Percentiles rank a stretch among this genome's conserved stretches.
Evolutionary conservation across 2,113 vertebrate genomes (phyloP).

Genomic region (Stegostoma tigrinum): DNA sequence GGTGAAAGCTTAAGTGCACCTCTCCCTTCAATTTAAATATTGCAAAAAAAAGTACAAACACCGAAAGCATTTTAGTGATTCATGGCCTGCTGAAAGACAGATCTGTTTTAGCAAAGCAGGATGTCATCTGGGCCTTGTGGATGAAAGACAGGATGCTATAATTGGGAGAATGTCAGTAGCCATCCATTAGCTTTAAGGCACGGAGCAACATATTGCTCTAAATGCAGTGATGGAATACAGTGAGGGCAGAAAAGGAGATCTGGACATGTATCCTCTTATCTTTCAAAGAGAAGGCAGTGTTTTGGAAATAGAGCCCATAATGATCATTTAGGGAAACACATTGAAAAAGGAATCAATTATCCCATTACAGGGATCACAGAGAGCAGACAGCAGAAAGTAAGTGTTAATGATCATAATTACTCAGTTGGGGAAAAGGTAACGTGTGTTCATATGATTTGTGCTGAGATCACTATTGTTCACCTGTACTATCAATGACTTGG

Average conservation of each 20-base stretch:
- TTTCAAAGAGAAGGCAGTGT: slow-evolving; percentile 5
- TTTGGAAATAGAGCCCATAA: slow-evolving; percentile 32
- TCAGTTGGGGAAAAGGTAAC: neutral
- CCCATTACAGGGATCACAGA: neutral
- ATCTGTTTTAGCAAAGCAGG: neutral
- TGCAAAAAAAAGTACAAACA: neutral
- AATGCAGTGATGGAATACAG: neutral
- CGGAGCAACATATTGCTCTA: neutral
- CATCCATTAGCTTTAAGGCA: neutral
- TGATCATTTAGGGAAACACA: slow-evolving; percentile 27
- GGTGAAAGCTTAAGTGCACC: neutral
- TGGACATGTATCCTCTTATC: neutral
- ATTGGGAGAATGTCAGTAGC: slow-evolving; percentile 12
- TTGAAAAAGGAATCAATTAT: neutral
- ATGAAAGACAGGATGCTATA: neutral
- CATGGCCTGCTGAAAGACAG: neutral
- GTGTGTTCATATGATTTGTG: neutral
- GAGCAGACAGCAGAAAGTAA: neutral
- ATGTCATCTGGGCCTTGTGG: neutral
- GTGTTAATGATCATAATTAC: neutral
- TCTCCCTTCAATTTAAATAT: neutral
- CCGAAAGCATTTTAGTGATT: neutral
- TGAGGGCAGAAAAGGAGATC: neutral
- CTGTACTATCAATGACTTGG: neutral
- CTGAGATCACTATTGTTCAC: neutral